Evolutionary conservation across 2,888 invertebrate genomes (phyloP), one percentile per base, ranked within the genome.

Genomic region (Micropterix aruncella): DNA sequence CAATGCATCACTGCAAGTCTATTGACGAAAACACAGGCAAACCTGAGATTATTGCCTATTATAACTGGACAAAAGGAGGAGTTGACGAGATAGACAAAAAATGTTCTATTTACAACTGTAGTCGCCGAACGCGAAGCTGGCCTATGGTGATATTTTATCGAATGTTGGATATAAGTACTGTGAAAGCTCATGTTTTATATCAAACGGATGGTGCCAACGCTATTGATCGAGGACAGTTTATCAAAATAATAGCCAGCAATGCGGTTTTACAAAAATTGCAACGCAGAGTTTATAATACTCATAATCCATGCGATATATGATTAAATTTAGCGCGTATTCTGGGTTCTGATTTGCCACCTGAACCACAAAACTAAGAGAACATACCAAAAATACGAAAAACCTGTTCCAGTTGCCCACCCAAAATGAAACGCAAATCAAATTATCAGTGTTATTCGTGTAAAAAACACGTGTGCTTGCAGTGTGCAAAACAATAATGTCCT

Each of bases 121-220:
- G 47, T 43, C 45, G 49, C 27, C 42, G 47, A 46, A 45, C 44
- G 14, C 46, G 49, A 19, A 40, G 51, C 18, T 52, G 51, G 51
- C 50, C 49, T 15, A 40, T 47, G 43, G 48, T 44, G 18, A 14
- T 52, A n/a, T 50, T 52, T 42, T 52, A 45, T 41, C 42, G 47
- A 38, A 19, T 53, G 9, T 39, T 53, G 18, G 49, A 53, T 40
- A 45, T 50, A 19, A 42, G 47, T 37, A 40, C 38, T 1, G 40
- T 44, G 19, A 48, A 46, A 16, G 44, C 44, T 18, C 37, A 46
- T 39, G 19, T 47, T 39, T 38, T 37, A 16, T 44, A 44, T 38
- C n/a, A n/a, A n/a, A n/a, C n/a, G 7, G 45, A 45, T 45, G 42
- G 45, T 45, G 42, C 36, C 42, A 45, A 42, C 39, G 19, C 42